phyloP scores from a whole-genome alignment of 2,113 vertebrate genomes.

The Pionites leucogaster region DNA sequence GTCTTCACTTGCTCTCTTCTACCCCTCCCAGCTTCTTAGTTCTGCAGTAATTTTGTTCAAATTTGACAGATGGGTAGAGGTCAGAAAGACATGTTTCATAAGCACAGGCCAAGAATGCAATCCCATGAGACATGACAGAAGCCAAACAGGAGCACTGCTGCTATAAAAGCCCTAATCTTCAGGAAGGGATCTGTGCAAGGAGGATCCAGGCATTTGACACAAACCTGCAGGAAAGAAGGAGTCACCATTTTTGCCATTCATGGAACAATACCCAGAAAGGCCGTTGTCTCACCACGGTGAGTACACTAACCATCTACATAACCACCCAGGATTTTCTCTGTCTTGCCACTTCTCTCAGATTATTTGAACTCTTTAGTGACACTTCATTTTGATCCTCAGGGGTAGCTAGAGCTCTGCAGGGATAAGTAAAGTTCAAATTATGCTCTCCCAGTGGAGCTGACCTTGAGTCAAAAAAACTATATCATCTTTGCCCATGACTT shows the following conservation, averaged over 20 bases:
- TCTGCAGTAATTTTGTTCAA: neutral
- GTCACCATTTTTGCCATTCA: neutral
- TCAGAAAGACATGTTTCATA: neutral
- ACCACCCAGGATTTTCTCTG: neutral
- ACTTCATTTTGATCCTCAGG: neutral
- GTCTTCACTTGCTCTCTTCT: neutral
- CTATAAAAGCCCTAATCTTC: neutral
- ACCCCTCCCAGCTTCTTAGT: neutral
- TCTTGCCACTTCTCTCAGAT: neutral
- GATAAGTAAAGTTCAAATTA: neutral
- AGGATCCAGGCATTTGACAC: neutral
- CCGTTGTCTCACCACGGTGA: neutral
- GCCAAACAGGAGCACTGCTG: neutral
- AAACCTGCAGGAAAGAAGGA: neutral
- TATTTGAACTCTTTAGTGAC: neutral
- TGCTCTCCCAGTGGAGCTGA: neutral
- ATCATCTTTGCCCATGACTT: neutral
- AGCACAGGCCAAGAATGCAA: neutral
- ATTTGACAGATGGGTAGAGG: neutral
- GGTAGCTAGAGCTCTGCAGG: neutral
- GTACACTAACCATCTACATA: neutral
- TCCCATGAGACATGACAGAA: neutral
- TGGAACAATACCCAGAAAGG: neutral
- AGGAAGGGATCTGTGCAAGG: neutral
- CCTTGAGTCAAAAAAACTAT: neutral